These are phyloP conservation scores for Dione vanillae DNA, from an alignment of 2,888 invertebrate species.

Conservation along the genomic window DNA sequence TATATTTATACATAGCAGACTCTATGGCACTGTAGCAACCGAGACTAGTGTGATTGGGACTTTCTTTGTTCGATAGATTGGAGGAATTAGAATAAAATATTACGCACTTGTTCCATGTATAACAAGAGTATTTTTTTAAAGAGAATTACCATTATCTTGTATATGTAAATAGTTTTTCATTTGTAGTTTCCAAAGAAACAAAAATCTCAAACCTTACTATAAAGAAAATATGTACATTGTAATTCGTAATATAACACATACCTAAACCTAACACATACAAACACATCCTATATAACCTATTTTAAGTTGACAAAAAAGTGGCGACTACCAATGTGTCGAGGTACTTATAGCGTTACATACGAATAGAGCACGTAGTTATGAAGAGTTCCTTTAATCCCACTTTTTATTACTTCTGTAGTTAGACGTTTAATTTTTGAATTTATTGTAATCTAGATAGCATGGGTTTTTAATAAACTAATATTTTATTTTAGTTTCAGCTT, in stretches of 20 bases:
- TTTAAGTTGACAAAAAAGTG: conserved; percentile 49
- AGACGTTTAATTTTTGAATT: conserved; percentile 49
- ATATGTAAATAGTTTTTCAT: too few relatives aligned
- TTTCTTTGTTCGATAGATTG: too few relatives aligned
- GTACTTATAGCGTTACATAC: conserved; percentile 60
- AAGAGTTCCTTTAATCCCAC: conserved; percentile 52
- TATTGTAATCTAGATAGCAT: conserved; percentile 55
- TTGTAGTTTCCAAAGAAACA: too few relatives aligned
- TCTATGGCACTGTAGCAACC: too few relatives aligned
- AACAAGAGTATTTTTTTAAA: too few relatives aligned
- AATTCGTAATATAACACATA: neutral
- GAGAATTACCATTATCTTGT: too few relatives aligned
- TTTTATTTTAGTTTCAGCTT: conserved; percentile 24
- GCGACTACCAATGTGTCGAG: conserved; percentile 60
- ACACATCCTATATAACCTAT: conserved; percentile 1
- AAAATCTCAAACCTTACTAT: neutral
- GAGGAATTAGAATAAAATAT: too few relatives aligned
- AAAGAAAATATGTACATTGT: neutral
- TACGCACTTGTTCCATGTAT: too few relatives aligned
- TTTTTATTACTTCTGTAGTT: conserved; percentile 53
- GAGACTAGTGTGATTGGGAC: too few relatives aligned
- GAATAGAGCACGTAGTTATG: conserved; percentile 64
- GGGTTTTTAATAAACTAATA: conserved; percentile 47
- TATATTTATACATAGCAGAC: too few relatives aligned
- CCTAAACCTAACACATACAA: neutral